These are phyloP conservation scores for Tapera naevia DNA, from an alignment of 2,797 vertebrate species.

Conservation along the genomic window DNA sequence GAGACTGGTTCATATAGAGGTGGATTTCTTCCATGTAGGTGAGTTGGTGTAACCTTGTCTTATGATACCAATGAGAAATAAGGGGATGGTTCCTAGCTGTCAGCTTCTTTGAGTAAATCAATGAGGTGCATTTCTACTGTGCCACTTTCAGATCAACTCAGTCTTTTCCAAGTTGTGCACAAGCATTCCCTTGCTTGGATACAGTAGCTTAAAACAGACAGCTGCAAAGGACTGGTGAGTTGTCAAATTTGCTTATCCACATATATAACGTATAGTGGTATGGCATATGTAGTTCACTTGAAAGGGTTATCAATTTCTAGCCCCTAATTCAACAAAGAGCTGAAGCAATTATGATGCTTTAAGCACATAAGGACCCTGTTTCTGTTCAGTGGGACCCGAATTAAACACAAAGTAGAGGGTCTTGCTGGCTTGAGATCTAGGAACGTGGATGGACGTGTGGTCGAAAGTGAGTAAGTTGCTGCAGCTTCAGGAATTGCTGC, in stretches of 20 bases:
- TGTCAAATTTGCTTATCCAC: not conserved
- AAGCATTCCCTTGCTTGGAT: not conserved
- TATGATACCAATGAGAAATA: not conserved
- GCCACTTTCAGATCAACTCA: not conserved
- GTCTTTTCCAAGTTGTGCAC: not conserved
- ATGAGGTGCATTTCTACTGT: not conserved
- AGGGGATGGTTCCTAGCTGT: not conserved
- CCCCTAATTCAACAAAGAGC: not conserved
- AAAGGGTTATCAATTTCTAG: not conserved
- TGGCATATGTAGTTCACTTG: not conserved
- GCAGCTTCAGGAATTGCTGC: not conserved
- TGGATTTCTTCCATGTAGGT: not conserved
- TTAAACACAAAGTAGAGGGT: not conserved
- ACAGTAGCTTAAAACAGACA: not conserved
- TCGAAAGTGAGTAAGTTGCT: not conserved
- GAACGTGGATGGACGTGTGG: accelerated
- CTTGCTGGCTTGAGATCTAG: not conserved
- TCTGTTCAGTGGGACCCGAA: not conserved
- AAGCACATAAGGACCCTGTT: not conserved
- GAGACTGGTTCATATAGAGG: not conserved
- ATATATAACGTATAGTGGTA: accelerated
- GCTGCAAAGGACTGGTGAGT: not conserved
- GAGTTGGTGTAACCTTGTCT: not conserved
- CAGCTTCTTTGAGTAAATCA: not conserved
- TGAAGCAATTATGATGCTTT: not conserved